Conservation (phyloP, 2,113 vertebrate species). For the Ameiurus melas region DNA sequence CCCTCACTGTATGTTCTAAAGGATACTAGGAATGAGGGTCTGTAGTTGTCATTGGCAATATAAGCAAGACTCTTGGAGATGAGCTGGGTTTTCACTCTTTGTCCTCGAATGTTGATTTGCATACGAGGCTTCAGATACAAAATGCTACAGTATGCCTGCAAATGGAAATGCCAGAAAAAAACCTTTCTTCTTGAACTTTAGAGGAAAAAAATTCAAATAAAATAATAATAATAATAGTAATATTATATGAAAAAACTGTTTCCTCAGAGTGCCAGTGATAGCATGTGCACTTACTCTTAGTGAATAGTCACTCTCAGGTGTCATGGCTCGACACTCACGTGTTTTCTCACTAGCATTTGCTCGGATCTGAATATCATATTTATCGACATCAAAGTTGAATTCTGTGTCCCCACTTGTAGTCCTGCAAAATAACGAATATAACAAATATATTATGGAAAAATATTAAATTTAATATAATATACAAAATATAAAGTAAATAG, state of each 20-base stretch:
- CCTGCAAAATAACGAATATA: constrained; percentile 62
- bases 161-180: not conserved
- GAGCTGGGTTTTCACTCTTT: constrained; percentile 90
- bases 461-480: not conserved
- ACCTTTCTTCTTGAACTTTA: not conserved
- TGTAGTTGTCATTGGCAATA: constrained; percentile 83
- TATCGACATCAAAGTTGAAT: constrained; percentile 86
- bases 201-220: not conserved
- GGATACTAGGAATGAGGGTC: constrained; percentile 87
- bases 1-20: constrained; percentile 59
- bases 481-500: not conserved
- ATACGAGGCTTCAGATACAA: constrained; percentile 93
- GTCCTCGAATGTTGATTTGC: constrained; percentile 88
- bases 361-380: constrained; percentile 89
- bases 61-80: constrained; percentile 89
- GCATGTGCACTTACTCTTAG: constrained; percentile 61
- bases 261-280: not conserved
- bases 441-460: not conserved
- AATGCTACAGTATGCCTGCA: constrained; percentile 91
- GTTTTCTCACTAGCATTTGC: constrained; percentile 73
- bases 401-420: constrained; percentile 77
- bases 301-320: constrained; percentile 83
- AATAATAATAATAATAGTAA: too few species aligned
- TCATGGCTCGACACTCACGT: constrained; percentile 49
- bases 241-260: not conserved